Conservation (phyloP, 1,140 invertebrate genomes). For the Oryctes rhinoceros region DNA sequence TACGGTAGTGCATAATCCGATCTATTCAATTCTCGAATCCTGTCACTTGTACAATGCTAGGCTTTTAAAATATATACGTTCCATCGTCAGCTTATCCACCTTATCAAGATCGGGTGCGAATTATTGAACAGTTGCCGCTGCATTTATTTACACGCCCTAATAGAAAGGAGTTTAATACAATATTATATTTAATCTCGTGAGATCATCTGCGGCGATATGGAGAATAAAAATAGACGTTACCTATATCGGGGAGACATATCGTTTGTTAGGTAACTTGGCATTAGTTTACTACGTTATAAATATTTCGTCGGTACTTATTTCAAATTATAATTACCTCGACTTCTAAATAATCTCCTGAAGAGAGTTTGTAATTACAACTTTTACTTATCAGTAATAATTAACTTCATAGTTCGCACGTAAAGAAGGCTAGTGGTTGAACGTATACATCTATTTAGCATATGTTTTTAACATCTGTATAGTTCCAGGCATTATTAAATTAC, state of each 20-base stretch:
- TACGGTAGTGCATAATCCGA: constrained; percentile 21
- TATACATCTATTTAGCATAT: too few relatives aligned
- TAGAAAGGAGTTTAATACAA: constrained; percentile 35
- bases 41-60: constrained; percentile 13
- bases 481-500: too few relatives aligned
- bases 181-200: constrained; percentile 21
- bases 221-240: neutral
- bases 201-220: neutral
- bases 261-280: neutral
- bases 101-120: constrained; percentile 35
- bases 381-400: neutral
- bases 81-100: constrained; percentile 26
- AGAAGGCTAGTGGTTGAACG: neutral
- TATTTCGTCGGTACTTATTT: neutral
- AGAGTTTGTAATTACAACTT: neutral
- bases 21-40: constrained; percentile 27
- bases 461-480: too few relatives aligned
- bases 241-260: neutral
- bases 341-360: neutral
- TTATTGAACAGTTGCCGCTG: constrained; percentile 27
- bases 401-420: neutral
- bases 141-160: constrained; percentile 34
- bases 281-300: constrained; percentile 15
- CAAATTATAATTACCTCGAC: neutral
- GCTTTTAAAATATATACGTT: constrained; percentile 22